These are phyloP conservation scores for Phoebastria nigripes DNA, from an alignment of 2,797 vertebrate genomes.

Conservation along the genomic window DNA sequence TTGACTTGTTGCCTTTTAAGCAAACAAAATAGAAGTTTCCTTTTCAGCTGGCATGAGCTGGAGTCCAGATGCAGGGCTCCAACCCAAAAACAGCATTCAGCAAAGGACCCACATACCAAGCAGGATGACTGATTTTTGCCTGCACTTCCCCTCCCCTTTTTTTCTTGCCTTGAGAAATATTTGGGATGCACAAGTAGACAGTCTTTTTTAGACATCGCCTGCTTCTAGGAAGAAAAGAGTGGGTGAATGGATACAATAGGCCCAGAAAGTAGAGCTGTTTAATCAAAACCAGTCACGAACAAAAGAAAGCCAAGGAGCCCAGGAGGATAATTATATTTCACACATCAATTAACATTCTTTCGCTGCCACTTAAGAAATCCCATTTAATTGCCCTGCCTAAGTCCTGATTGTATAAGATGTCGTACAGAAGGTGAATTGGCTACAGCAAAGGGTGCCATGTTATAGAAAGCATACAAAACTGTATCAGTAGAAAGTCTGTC, in stretches of 20 bases:
- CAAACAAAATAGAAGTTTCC: slow-evolving; percentile 67
- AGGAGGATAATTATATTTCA: slow-evolving; percentile 66
- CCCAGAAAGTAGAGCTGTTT: slow-evolving; percentile 43
- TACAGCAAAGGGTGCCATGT: neutral
- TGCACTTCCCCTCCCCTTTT: slow-evolving; percentile 29
- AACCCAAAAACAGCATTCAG: slow-evolving; percentile 64
- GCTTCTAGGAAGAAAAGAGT: slow-evolving; percentile 41
- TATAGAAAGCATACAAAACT: neutral
- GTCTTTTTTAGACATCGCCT: slow-evolving; percentile 17
- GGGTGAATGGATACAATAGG: slow-evolving; percentile 27
- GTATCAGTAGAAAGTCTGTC: neutral
- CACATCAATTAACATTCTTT: slow-evolving; percentile 69
- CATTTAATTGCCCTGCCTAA: slow-evolving; percentile 49
- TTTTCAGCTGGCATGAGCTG: slow-evolving; percentile 63
- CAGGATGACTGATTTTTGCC: slow-evolving; percentile 54
- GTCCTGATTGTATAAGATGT: slow-evolving; percentile 1
- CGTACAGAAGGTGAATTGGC: slow-evolving; percentile 13
- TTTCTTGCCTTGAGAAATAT: slow-evolving; percentile 47
- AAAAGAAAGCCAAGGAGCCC: slow-evolving; percentile 57
- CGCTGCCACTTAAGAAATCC: slow-evolving; percentile 49
- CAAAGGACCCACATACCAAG: slow-evolving; percentile 61
- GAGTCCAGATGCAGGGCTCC: slow-evolving; percentile 68
- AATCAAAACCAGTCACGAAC: slow-evolving; percentile 64
- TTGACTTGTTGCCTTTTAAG: slow-evolving; percentile 63
- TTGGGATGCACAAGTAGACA: slow-evolving; percentile 28